Percentiles rank a stretch among this genome's conserved stretches.
Evolutionary conservation across 1,140 invertebrate genomes (phyloP).

Genomic region (Drosophila sturtevanti): DNA sequence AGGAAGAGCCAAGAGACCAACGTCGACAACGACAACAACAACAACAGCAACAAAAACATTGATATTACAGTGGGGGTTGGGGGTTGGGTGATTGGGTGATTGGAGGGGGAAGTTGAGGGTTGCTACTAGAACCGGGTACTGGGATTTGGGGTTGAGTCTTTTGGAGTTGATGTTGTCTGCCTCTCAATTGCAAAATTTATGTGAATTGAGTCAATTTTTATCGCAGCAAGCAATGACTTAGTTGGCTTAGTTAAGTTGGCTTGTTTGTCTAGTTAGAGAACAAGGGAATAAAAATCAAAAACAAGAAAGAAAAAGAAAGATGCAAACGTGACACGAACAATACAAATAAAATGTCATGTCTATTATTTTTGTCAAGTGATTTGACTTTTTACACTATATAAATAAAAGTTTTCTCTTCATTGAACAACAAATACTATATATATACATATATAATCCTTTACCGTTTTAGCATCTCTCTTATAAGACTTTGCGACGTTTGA

Average conservation of each 20-base stretch:
- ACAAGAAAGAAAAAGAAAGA: background rate
- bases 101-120: background rate
- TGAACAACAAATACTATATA: background rate
- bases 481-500: conserved; percentile 70
- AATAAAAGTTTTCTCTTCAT: background rate
- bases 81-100: background rate
- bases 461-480: conserved; percentile 12
- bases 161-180: conserved; percentile 17
- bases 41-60: background rate
- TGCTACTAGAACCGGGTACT: background rate
- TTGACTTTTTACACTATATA: background rate
- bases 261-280: conserved; percentile 34
- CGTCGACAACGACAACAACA: conserved; percentile 24
- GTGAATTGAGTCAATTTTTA: conserved; percentile 79
- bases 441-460: no score
- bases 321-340: background rate
- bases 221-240: conserved; percentile 48
- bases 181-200: conserved; percentile 76
- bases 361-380: background rate
- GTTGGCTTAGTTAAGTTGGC: conserved; percentile 50
- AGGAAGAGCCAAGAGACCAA: conserved; percentile 33
- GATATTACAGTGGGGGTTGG: background rate
- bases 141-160: conserved; percentile 1
- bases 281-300: background rate
- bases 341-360: no score